Evolutionary conservation across 30 jellyfish, hydroid and myxozoan species (phyloP), one percentile per base, ranked within the genome.

Genomic region (Turritopsis rubra): DNA sequence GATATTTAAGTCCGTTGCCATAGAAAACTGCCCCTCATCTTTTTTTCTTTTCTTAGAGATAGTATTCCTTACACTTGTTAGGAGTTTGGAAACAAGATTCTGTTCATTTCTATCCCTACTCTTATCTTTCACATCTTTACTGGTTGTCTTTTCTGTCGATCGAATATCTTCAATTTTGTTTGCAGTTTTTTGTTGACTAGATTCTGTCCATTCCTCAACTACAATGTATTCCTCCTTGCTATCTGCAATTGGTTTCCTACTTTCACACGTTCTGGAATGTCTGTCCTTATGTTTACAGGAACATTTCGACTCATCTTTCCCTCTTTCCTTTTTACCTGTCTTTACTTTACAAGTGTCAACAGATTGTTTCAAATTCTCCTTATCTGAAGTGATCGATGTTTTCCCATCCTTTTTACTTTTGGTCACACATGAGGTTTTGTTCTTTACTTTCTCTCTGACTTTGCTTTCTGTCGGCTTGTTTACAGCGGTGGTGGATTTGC

Each of bases 131-230:
- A 60, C 21, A 18, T 21, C 22, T 60, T 60, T 60, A 60, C 19
- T 21, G 22, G 73, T 60, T 60, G 19, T 60, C 19, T 23, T 23
- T 60, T 0, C 22, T 23, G 0, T 60, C 19, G 22, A 18, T 18
- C 73, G 19, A 23, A 18, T 60, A 0, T 21, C 19, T 21, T 60
- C 73, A 18, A 0, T 18, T 60, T 60, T 22, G 77, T 68, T 19
- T 7, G 16, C 30, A 68, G 28, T 68, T 68, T 68, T 9, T 68
- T 68, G 31, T 68, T 23, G 31, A n/a, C 30, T 7, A 7, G 77
- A 19, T n/a, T n/a, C 77, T 27, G 9, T 27, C 77, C 77, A 68
- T 22, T 68, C 77, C 28, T 68, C 77, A 68, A 68, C 77, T n/a
- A 68, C 77, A 9, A 68, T 27, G 28, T n/a, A 68, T 9, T 68